These are phyloP conservation scores for Plutella xylostella DNA, from an alignment of 2,888 invertebrate genomes.

Conservation along the genomic window DNA sequence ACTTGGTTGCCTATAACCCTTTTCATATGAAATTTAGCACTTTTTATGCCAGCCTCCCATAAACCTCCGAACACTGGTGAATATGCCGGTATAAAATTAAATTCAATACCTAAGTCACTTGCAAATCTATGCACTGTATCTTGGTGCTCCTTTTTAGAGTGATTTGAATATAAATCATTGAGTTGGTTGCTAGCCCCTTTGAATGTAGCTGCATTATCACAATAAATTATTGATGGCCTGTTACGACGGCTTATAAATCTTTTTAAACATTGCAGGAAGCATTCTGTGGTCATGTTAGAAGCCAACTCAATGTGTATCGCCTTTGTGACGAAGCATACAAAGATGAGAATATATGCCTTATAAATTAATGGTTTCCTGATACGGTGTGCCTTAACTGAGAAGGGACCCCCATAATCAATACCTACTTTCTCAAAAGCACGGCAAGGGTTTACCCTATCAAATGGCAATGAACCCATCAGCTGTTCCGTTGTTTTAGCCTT, in stretches of 20 bases:
- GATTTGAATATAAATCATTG: not conserved
- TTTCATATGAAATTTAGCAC: slow-evolving; percentile 21
- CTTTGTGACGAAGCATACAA: slow-evolving; percentile 16
- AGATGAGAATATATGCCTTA: slow-evolving; percentile 16
- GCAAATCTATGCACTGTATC: not conserved
- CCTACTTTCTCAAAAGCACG: slow-evolving; percentile 15
- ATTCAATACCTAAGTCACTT: slow-evolving; percentile 6
- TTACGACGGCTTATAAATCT: not conserved
- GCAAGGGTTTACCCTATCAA: slow-evolving; percentile 9
- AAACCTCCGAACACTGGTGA: slow-evolving; percentile 24
- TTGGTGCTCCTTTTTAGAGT: not conserved
- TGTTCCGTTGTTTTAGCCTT: slow-evolving; percentile 14
- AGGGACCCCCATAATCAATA: slow-evolving; percentile 16
- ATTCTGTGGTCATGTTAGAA: slow-evolving; percentile 1
- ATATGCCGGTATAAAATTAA: slow-evolving; percentile 21
- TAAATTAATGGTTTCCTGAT: slow-evolving; percentile 10
- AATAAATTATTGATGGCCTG: not conserved
- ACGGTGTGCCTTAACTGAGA: slow-evolving; percentile 12
- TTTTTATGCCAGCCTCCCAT: slow-evolving; percentile 24
- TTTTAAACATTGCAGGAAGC: not conserved
- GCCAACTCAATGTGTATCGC: slow-evolving; percentile 11
- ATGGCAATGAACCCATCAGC: slow-evolving; percentile 17
- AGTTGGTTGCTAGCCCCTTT: slow-evolving; percentile 4
- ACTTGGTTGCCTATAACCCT: slow-evolving; percentile 12
- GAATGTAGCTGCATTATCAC: slow-evolving; percentile 4